A percentile compares a stretch with the other conserved stretches of the same genome.
Evolutionary conservation across 2,113 vertebrate species (phyloP).

Genomic region (Macquaria ambigua): DNA sequence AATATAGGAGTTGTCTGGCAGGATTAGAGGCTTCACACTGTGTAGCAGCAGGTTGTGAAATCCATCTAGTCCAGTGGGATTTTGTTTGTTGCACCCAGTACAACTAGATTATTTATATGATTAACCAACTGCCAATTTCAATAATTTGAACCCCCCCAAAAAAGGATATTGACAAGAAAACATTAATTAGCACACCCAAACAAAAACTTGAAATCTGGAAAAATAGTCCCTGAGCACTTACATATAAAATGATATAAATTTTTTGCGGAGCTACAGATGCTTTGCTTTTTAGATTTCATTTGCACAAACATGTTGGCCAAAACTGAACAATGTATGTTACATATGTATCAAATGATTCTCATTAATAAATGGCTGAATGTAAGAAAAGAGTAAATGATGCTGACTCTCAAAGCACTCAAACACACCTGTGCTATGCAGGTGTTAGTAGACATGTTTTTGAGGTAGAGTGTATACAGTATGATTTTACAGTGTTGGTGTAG

Average conservation of each 20-base stretch:
- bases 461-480: conserved; percentile 17
- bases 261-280: background rate
- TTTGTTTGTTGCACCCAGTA: conserved; percentile 7
- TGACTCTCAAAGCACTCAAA: background rate
- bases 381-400: background rate
- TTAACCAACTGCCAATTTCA: conserved; percentile 34
- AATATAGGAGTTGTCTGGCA: conserved; percentile 47
- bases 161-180: background rate
- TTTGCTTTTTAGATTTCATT: background rate
- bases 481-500: conserved; percentile 7
- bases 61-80: conserved; percentile 22
- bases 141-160: background rate
- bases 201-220: background rate
- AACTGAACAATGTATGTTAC: background rate
- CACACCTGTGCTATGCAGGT: conserved; percentile 48
- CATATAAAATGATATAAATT: background rate
- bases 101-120: conserved; percentile 37
- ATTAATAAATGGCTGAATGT: background rate
- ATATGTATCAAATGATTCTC: background rate
- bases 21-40: conserved; percentile 63
- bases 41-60: conserved; percentile 44
- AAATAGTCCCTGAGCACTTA: background rate
- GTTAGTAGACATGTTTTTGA: conserved; percentile 13
- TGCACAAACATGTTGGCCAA: background rate
- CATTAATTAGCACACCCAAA: background rate